Evolutionary conservation across 1,140 invertebrate genomes (phyloP), one percentile per base, ranked within the genome.

Genomic region (Caenorhabditis briggsae): DNA sequence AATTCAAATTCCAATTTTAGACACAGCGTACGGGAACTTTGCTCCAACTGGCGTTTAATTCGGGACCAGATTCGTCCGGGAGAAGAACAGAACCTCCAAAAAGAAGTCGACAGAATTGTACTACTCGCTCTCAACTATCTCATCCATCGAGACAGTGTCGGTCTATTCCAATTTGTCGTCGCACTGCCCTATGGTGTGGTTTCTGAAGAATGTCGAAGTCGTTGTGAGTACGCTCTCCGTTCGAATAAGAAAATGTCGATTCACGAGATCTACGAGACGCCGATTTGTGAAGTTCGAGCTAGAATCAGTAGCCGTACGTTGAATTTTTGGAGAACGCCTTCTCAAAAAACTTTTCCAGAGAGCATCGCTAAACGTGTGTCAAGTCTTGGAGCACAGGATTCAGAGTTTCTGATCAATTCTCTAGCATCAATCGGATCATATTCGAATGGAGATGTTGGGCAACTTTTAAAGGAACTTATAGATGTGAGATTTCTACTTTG

Each of bases 91-190:
- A 85, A 84, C 23, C 83, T 88, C 12, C 87, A 87, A 53, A 82
- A 74, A 78, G 87, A 88, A 83, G 78, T 88, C 3, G 87, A 88
- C 48, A 50, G 87, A 74, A 55, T 88, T 16, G 58, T 88, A 16
- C 74, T 88, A n/a, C 65, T 88, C 3, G 85, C 86, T 53, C 74
- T 88, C 14, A 55, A 82, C 18, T 88, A 87, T 53, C 20, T 88
- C 12, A 84, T 87, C 64, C 61, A 78, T 61, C 70, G 78, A 58
- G 56, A 48, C 61, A 87, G 84, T 18, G 23, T 78, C 46, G 87
- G 87, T n/a, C 23, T 88, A 2, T 88, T 87, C 20, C 87, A 88
- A 46, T 88, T 88, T 48, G 65, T 86, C 18, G 85, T 88, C 0
- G 70, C 88, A n/a, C 55, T 88, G 14, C 87, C 87, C 5, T 88